A percentile compares a stretch with the other conserved stretches of the same genome.
Conservation (phyloP, 2,113 vertebrate species). For the Gadus chalcogrammus region DNA sequence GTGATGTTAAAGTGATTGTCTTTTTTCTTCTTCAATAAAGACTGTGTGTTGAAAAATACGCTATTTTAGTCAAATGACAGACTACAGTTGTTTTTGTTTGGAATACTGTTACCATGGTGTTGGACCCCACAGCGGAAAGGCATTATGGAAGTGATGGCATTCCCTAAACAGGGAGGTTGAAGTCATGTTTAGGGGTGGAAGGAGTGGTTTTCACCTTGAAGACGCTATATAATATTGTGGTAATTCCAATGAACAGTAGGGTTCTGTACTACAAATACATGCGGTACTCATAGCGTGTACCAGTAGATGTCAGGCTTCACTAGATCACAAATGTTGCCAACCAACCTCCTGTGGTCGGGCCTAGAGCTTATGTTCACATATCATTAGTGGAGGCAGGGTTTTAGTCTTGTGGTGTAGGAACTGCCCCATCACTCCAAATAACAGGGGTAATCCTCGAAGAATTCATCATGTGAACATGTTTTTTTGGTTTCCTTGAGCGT, state of each 20-base stretch:
- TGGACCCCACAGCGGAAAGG: conserved; percentile 17
- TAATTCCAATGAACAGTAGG: background rate
- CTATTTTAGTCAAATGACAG: conserved; percentile 37
- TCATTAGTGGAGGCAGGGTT: too few species aligned
- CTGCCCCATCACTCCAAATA: too few species aligned
- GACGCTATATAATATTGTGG: conserved; percentile 7
- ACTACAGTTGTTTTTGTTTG: conserved; percentile 1
- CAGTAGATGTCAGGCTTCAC: conserved; percentile 31
- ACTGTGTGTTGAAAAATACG: conserved; percentile 10
- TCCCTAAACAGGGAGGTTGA: background rate
- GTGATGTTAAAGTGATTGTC: too few species aligned
- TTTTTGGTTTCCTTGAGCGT: too few species aligned
- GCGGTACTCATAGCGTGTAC: conserved; percentile 2
- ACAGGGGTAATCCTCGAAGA: too few species aligned
- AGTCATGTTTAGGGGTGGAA: conserved; percentile 23
- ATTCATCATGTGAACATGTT: too few species aligned
- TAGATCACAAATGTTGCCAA: background rate
- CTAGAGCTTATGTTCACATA: too few species aligned
- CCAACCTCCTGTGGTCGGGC: background rate
- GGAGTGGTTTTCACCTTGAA: conserved; percentile 1
- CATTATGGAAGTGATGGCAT: conserved; percentile 2
- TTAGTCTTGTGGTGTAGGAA: too few species aligned
- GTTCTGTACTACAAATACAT: background rate
- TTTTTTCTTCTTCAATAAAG: background rate
- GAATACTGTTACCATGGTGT: background rate